Conservation (phyloP, 2,888 invertebrate genomes). For the Invenusta paracnida region DNA sequence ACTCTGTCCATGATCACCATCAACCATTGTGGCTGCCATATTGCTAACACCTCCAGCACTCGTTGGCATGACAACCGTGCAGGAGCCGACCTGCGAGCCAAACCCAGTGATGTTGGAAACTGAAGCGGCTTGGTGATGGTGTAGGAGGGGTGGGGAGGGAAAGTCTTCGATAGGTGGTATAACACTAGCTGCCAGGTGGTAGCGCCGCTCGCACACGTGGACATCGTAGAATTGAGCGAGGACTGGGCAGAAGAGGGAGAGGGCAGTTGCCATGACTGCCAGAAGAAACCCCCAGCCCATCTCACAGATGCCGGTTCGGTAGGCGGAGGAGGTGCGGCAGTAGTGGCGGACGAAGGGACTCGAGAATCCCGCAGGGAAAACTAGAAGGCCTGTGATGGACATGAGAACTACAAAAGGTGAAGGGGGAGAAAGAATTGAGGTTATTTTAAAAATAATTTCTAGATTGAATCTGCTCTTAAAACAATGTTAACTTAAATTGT, state of each 20-base stretch:
- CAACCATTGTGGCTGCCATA: no score
- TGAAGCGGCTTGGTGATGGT: background rate
- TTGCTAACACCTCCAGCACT: no score
- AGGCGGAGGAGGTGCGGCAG: constrained; percentile 50
- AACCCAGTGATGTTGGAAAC: background rate
- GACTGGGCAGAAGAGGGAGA: constrained; percentile 41
- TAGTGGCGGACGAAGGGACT: constrained; percentile 48
- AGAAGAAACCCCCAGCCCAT: constrained; percentile 49
- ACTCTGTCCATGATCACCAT: no score
- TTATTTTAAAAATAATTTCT: background rate
- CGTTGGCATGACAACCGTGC: background rate
- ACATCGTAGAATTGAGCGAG: constrained; percentile 41
- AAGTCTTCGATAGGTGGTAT: no score
- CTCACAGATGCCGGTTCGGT: constrained; percentile 52
- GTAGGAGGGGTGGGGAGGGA: background rate
- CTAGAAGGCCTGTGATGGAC: constrained; percentile 41
- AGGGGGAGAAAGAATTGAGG: background rate
- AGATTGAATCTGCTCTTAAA: no score
- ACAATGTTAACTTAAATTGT: no score
- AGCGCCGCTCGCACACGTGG: constrained; percentile 36
- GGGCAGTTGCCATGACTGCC: constrained; percentile 39
- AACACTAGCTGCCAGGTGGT: background rate
- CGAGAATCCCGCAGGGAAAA: constrained; percentile 41
- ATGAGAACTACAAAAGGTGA: constrained; percentile 2
- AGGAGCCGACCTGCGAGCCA: background rate